Percentiles rank a stretch among this genome's conserved stretches.
Conservation (phyloP, 1,140 invertebrate genomes). For the Stegodyphus mimosarum region DNA sequence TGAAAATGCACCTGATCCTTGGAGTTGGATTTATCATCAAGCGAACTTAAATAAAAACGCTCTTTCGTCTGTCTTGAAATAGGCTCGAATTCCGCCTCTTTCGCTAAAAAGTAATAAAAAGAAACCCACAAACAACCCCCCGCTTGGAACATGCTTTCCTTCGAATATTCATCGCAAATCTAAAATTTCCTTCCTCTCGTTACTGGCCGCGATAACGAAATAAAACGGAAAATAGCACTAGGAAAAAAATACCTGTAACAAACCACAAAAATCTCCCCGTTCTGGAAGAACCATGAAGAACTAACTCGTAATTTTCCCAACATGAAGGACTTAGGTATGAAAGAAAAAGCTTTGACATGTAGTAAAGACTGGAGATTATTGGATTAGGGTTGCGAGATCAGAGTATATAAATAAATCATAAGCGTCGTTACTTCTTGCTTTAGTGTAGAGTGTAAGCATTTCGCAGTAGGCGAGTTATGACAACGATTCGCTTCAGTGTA, state of each 20-base stretch:
- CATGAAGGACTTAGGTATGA: conserved; percentile 7
- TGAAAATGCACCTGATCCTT: too few species aligned
- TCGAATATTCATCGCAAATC: background rate
- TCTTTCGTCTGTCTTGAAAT: too few species aligned
- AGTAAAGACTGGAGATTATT: conserved; percentile 55
- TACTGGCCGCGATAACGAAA: background rate
- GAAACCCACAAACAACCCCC: too few species aligned
- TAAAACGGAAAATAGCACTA: background rate
- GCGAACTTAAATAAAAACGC: too few species aligned
- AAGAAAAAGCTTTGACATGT: conserved; percentile 37
- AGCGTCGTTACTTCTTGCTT: conserved; percentile 30
- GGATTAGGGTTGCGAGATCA: conserved; percentile 48
- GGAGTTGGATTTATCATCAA: too few species aligned
- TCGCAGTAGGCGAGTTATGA: too few species aligned
- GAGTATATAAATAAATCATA: conserved; percentile 56
- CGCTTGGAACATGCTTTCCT: too few species aligned
- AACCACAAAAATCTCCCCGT: conserved; percentile 15
- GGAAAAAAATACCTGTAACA: background rate
- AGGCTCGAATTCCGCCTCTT: too few species aligned
- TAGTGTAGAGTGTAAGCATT: background rate
- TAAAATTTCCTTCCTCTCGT: background rate
- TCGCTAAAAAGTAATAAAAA: too few species aligned
- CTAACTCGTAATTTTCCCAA: conserved; percentile 20
- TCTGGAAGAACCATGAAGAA: background rate
- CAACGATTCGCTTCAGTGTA: too few species aligned